Conservation (phyloP, 2,797 vertebrate species). For the Alectoris magna region DNA sequence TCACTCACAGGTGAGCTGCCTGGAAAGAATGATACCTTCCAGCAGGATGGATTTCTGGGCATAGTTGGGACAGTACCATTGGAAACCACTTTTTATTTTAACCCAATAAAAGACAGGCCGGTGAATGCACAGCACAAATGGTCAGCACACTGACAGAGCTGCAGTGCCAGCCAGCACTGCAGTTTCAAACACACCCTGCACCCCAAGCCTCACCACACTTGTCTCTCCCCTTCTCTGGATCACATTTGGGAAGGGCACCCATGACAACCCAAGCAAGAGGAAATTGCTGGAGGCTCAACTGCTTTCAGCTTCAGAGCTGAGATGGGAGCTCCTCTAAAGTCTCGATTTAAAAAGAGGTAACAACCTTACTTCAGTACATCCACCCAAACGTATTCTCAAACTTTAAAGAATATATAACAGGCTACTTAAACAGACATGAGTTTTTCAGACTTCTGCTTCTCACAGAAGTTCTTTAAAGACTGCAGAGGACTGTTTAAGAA, state of each 20-base stretch:
- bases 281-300: neutral
- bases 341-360: neutral
- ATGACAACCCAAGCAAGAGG: neutral
- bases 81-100: neutral
- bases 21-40: neutral
- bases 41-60: neutral
- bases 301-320: neutral
- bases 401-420: neutral
- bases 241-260: neutral
- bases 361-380: neutral
- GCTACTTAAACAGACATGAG: neutral
- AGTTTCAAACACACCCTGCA: accelerated
- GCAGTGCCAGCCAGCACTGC: no score
- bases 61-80: neutral
- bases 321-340: neutral
- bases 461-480: neutral
- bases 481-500: neutral
- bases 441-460: neutral
- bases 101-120: neutral
- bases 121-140: neutral
- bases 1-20: neutral
- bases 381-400: neutral
- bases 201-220: neutral
- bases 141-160: neutral
- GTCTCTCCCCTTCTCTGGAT: neutral